Conservation (phyloP, 2,797 vertebrate species). For the Sphaeramia orbicularis region DNA sequence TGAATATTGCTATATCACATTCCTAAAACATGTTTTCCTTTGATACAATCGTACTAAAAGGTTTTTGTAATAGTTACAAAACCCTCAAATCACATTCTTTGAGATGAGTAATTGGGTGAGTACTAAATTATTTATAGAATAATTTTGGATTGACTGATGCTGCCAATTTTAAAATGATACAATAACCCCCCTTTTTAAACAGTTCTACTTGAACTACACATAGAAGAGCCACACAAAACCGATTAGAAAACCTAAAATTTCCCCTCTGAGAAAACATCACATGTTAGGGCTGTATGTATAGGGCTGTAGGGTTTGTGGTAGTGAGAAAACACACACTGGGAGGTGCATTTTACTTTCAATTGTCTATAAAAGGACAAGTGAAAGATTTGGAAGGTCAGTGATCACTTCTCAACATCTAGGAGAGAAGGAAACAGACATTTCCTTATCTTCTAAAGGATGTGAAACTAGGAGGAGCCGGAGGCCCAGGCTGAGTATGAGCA, state of each 20-base stretch:
- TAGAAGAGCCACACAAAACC: constrained; percentile 11
- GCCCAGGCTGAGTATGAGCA: constrained; percentile 37
- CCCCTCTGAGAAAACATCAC: constrained; percentile 8
- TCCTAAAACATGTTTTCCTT: neutral
- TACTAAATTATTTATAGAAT: too few species aligned
- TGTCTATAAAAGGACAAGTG: constrained; percentile 50
- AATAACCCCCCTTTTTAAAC: constrained; percentile 60
- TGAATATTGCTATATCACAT: constrained; percentile 2
- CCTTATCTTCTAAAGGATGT: constrained; percentile 56
- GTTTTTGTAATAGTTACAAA: too few species aligned
- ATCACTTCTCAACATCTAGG: constrained; percentile 48
- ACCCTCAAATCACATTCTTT: too few species aligned
- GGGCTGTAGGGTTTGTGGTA: constrained; percentile 7
- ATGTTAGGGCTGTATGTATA: neutral
- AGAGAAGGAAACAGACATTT: constrained; percentile 60
- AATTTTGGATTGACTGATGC: neutral
- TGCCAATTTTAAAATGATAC: constrained; percentile 15
- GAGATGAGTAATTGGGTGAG: too few species aligned
- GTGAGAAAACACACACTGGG: constrained; percentile 24
- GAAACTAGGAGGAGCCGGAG: constrained; percentile 56
- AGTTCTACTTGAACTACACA: constrained; percentile 1
- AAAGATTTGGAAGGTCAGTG: constrained; percentile 45
- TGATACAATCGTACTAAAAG: too few species aligned
- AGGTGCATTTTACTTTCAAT: constrained; percentile 35
- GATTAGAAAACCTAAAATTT: constrained; percentile 6